These are phyloP conservation scores for Conus betulinus DNA, from an alignment of 1,140 invertebrate species.

Conservation along the genomic window DNA sequence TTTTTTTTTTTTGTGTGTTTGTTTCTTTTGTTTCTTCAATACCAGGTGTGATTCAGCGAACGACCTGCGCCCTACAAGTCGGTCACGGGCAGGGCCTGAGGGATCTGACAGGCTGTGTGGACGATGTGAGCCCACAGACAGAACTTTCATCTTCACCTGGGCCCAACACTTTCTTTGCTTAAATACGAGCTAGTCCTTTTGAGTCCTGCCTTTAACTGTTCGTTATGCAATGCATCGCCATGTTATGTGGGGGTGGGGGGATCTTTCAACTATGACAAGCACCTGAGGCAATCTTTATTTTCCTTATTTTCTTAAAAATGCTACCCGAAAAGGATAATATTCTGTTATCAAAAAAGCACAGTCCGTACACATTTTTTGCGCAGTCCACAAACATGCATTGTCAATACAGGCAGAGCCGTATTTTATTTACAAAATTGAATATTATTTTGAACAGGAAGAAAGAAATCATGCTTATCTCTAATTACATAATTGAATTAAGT, in stretches of 20 bases:
- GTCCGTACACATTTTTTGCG: no score
- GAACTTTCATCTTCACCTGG: not conserved
- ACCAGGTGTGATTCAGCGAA: not conserved
- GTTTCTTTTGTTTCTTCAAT: not conserved
- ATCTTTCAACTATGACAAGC: not conserved
- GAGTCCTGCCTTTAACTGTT: not conserved
- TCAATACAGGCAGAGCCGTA: no score
- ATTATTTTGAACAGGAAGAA: no score
- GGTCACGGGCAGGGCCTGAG: not conserved
- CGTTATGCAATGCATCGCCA: not conserved
- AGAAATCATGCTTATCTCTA: no score
- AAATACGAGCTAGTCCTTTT: not conserved
- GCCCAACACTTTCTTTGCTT: not conserved
- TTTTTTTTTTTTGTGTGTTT: not conserved
- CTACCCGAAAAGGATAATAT: no score
- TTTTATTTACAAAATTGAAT: no score
- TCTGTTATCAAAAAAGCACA: no score
- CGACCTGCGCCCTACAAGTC: conserved; percentile 8
- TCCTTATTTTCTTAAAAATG: no score
- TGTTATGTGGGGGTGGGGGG: not conserved
- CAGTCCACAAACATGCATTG: no score
- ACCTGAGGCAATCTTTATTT: not conserved
- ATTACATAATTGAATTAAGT: no score
- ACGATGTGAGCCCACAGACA: conserved; percentile 1
- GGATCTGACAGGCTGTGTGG: conserved; percentile 9